Conservation (phyloP, 2,113 vertebrate genomes). For the Leptosomus discolor region DNA sequence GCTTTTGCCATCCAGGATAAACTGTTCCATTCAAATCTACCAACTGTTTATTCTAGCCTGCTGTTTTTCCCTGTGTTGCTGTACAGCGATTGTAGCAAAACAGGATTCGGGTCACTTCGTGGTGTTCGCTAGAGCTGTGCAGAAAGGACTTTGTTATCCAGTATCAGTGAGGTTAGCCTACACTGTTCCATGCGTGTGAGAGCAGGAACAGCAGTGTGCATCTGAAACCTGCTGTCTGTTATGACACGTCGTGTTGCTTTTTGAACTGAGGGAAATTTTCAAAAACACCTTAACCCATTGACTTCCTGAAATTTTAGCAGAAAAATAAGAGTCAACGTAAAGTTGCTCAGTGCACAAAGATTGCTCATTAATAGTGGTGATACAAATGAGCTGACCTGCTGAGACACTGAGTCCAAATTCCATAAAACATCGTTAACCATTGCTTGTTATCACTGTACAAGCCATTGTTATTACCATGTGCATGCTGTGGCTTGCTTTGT, state of each 20-base stretch:
- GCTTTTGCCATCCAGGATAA: not conserved
- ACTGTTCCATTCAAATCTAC: not conserved
- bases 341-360: not conserved
- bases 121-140: not conserved
- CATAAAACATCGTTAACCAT: not conserved
- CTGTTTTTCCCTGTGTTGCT: not conserved
- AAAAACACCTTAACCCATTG: not conserved
- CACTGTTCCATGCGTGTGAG: not conserved
- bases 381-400: not conserved
- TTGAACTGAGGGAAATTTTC: not conserved
- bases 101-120: not conserved
- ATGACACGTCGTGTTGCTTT: accelerated
- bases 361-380: not conserved
- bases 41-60: not conserved
- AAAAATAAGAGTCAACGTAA: not conserved
- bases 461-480: not conserved
- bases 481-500: not conserved
- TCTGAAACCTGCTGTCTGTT: not conserved
- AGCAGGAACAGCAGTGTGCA: not conserved
- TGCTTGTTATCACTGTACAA: not conserved
- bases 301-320: not conserved
- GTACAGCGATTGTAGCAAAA: not conserved
- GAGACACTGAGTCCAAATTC: not conserved
- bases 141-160: not conserved
- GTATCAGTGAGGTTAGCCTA: not conserved